These are phyloP conservation scores for Podocnemis expansa DNA, from an alignment of 2,113 vertebrate species.

Conservation along the genomic window DNA sequence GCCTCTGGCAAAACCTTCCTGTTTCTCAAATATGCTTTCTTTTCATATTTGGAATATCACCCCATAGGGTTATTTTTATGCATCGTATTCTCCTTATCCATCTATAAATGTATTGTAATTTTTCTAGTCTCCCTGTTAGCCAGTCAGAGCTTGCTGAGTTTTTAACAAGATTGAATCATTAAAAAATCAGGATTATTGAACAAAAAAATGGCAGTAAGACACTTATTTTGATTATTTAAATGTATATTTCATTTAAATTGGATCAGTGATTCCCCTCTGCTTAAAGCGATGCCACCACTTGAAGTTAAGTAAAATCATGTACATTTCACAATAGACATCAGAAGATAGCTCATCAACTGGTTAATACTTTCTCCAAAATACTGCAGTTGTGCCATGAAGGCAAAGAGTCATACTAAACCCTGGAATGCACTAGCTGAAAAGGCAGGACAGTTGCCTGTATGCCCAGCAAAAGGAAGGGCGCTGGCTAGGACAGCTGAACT, in stretches of 20 bases:
- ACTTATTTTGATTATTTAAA: not conserved
- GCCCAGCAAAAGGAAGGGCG: not conserved
- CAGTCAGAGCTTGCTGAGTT: not conserved
- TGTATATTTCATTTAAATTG: not conserved
- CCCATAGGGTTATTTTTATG: not conserved
- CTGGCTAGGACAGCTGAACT: not conserved
- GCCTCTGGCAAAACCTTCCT: not conserved
- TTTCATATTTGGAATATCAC: not conserved
- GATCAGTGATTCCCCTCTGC: not conserved
- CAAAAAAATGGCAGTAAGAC: not conserved
- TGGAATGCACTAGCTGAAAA: not conserved
- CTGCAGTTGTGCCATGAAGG: not conserved
- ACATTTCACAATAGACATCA: not conserved
- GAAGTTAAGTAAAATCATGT: not conserved
- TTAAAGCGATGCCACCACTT: not conserved
- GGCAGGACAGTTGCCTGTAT: accelerated
- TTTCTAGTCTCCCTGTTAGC: not conserved
- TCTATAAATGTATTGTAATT: not conserved
- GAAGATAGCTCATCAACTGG: not conserved
- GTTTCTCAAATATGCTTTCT: not conserved
- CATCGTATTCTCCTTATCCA: not conserved
- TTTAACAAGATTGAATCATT: not conserved
- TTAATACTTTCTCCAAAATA: not conserved
- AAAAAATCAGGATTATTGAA: not conserved
- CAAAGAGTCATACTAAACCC: not conserved